Evolutionary conservation across 2,888 invertebrate genomes (phyloP), one percentile per base, ranked within the genome.

Genomic region (Calliphora vomitoria): DNA sequence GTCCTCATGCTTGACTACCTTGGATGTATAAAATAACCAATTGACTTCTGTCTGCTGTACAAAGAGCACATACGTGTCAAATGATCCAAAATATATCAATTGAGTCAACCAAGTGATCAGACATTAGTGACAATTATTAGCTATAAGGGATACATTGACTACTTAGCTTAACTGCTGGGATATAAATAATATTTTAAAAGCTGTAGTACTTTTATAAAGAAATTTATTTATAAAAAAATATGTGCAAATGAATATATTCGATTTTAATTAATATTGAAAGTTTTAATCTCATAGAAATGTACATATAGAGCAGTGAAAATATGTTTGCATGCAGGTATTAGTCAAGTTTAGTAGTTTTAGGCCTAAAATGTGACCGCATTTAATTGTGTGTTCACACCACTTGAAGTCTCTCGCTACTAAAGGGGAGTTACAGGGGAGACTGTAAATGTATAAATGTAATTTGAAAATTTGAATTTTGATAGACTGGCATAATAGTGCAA

Each of bases 381-480:
- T 79, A 87, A 84, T 87, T 84, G 72, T 58, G 55, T 87, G 53
- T 72, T 84, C 69, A 82, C 82, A 85, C 79, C 69, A 75, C 4
- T 60, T 11, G 11, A 18, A 55, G 25, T 25, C 11, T 76, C 11
- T 44, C 11, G 0, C 44, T 44, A 41, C 11, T 13, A 44, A 44
- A 13, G 4, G 13, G 11, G 13, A 44, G 44, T 44, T 44, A 6
- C 13, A 8, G 18, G 20, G 25, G 44, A 38, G 72, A n/a, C 69
- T 41, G 41, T 8, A 4, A 13, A 74, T 53, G 55, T 78, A 55
- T 74, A 84, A 87, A 87, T 78, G 76, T 75, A 79, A 82, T 87
- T 85, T 82, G 11, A 76, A 87, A 83, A 83, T 87, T 85, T 85
- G 58, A 87, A 87, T 82, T 87, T 82, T 74, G 50, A 74, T 82